Base-by-base conservation (phyloP, 2,888 invertebrate genomes). In the Nephrotoma appendiculata region DNA sequence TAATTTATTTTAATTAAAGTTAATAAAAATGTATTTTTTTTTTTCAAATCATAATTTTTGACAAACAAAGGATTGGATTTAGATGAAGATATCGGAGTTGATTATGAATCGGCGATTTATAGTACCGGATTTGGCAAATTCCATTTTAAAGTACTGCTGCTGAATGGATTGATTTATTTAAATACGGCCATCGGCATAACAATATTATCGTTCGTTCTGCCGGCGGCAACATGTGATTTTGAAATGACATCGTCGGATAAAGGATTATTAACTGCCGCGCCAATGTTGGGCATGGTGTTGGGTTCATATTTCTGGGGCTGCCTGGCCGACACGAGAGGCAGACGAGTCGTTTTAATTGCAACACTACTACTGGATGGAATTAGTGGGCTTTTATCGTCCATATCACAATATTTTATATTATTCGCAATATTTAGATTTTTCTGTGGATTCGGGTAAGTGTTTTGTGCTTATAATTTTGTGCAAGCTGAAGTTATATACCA, bases 281-380 rank as follows among this genome's bases (percentile, higher is more conserved):
- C 96, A 88, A 95, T 96, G 95, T 92, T 96, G 88, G 96, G 96
- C 88, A 96, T 96, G 96, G 94, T 96, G 86, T 91, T 96, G 89
- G 96, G 96, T 19, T 96, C 96, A 83, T 96, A 96, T 92, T 95
- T 96, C 91, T 96, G 96, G 96, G 96, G 96, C 86, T 96, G 96
- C 90, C 92, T 96, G 89, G 96, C 96, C 88, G 96, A 96, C 90
- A 96, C 96, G 9, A 96, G 95, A 89, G 96, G 96, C n/a, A 93
- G 96, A 87, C 95, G 95, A 90, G 91, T 93, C 9, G 96, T 96
- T 86, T 92, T 96, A 88, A 95, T 96, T 86, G 94, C 94, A 83
- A 94, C 96, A 3, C 92, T 96, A 86, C 90, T 96, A 85, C 93
- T 96, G 90, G 96, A 96, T 90, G 96, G 96, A 83, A 90, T 95